Base-by-base conservation (phyloP, 2,888 invertebrate species). In the Harpalus rufipes region DNA sequence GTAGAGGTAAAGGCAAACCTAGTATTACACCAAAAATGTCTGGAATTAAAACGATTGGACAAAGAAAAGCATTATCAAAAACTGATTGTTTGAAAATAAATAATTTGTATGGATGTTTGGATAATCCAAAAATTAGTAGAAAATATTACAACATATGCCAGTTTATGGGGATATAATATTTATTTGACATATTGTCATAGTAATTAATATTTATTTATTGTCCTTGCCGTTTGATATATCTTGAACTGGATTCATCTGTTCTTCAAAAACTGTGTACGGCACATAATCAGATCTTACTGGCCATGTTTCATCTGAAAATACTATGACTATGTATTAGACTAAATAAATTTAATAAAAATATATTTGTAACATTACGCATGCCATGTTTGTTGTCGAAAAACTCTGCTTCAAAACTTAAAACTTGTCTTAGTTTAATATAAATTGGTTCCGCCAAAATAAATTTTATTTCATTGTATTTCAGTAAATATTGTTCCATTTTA, bases 81-180 rank as follows among this genome's bases (percentile, higher is more conserved):
- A 93, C 93, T 0, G 95, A 95, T 89, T 95, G 95, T 87, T 89
- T 95, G 63, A 95, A 95, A 89, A 91, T 95, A 5, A 95, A 95
- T 88, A 93, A 94, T 87, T 90, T 95, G 56, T 95, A 95, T 87
- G 93, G 94, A 0, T 95, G 95, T 87, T 90, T 93, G 41, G 91
- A 91, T 78, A 90, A 91, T 86, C 91, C 91, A 12, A 91, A 90
- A 86, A 89, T 90, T 5, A 90, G 91, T 14, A 90, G 91, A 86
- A 93, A 93, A 88, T 93, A 93, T 89, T 92, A 93, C 87, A 92
- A 91, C 80, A 90, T 93, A 81, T 93, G 93, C 87, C 92, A 92
- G 86, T 91, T 92, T 86, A 89, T 93, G 88, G 93, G 93, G 12
- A 87, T 93, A 44, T 92, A 88, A 90, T 61, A 18, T 68, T 85